Evolutionary conservation across 1,140 invertebrate species (phyloP), one percentile per base, ranked within the genome.

Genomic region (Eufriesea mexicana): DNA sequence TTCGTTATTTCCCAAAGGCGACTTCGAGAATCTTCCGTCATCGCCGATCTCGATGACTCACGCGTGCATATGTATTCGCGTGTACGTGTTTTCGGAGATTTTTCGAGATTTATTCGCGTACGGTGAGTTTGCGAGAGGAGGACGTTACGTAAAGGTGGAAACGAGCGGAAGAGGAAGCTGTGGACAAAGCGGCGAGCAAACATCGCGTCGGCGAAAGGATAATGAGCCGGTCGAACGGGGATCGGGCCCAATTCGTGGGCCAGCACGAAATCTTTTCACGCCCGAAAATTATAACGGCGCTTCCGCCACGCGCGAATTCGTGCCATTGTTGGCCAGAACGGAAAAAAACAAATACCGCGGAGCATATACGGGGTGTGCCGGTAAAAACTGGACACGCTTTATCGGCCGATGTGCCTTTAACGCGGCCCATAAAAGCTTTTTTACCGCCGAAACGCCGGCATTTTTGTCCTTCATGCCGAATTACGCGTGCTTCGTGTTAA

Each of bases 261-360:
- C 62, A 9, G 77, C 77, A 49, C 77, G 77, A 49, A 80, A 76
- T 35, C 61, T 76, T 61, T 77, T 82, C 79, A 67, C 49, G 73
- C 61, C 62, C 62, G 79, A 68, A 72, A 59, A 79, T 79, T 72
- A 72, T 72, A 79, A 59, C 73, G 62, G 64, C 73, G 79, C 62
- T 67, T 76, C 73, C 42, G 62, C 42, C 64, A 76, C 54, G 79
- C 72, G 71, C 61, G 49, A 28, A 75, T 75, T 64, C 51, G 35
- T 55, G 18, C 16, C 28, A 66, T 64, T 66, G 47, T 71, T 49
- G 28, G 7, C 42, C 5, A 12, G 2, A 61, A n/a, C n/a, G 74
- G 12, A 12, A 64, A 51, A 35, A 61, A 61, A 49, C 18, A 64
- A 76, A 76, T 35, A 51, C 18, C 18, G 9, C 55, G 16, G 35